phyloP scores from a whole-genome alignment of 2,888 invertebrate genomes.

The Leptopilina syphax region DNA sequence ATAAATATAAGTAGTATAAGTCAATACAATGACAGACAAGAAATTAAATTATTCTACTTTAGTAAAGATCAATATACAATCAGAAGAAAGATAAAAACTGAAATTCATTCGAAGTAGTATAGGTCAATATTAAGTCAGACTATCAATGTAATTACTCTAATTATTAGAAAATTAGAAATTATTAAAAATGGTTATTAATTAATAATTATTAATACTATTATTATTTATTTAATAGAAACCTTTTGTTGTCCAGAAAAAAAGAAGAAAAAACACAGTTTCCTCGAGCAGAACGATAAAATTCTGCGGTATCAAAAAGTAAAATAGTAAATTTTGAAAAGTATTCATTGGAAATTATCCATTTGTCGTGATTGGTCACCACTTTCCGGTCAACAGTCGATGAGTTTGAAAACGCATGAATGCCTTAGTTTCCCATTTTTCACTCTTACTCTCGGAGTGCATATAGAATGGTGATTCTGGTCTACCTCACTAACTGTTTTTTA shows the following conservation, averaged over 20 bases:
- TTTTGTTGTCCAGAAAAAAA: no score
- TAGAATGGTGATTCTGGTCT: slow-evolving; percentile 16
- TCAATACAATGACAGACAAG: no score
- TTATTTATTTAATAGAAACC: no score
- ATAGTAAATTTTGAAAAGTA: slow-evolving; percentile 5
- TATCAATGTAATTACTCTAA: neutral
- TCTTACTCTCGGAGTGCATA: slow-evolving; percentile 19
- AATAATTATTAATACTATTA: no score
- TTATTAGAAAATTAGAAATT: no score
- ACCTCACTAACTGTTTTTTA: slow-evolving; percentile 23
- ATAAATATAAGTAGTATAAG: no score
- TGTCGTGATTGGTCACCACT: slow-evolving; percentile 32
- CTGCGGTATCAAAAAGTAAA: neutral
- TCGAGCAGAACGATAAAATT: neutral
- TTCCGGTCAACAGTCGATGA: slow-evolving; percentile 35
- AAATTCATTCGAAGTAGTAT: no score
- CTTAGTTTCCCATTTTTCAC: slow-evolving; percentile 29
- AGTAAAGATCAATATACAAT: no score
- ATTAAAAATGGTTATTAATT: no score
- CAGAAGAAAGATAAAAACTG: no score
- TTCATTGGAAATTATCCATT: slow-evolving; percentile 28
- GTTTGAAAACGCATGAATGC: slow-evolving; percentile 24
- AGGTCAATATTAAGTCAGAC: neutral
- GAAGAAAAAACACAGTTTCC: no score
- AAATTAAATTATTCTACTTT: no score